Evolutionary conservation across 2,797 vertebrate genomes (phyloP).

Genomic region (Odontamblyopus rebecca): DNA sequence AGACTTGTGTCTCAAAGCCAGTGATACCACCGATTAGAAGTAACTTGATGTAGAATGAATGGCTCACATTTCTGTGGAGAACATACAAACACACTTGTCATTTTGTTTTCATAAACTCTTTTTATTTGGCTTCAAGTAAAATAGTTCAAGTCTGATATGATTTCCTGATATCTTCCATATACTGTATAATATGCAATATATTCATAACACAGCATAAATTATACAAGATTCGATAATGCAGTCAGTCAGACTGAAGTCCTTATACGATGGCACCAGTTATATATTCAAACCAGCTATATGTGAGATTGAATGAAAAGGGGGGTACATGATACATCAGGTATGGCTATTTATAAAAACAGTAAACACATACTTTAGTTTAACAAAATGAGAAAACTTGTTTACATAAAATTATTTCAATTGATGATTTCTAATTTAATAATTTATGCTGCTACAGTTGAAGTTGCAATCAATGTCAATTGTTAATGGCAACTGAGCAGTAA

Average conservation of each 20-base stretch:
- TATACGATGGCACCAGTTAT: conserved; percentile 60
- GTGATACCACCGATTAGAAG: conserved; percentile 50
- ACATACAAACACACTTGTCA: conserved; percentile 60
- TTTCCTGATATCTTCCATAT: conserved; percentile 47
- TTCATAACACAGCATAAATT: conserved; percentile 57
- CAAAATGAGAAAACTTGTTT: conserved; percentile 66
- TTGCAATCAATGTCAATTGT: conserved; percentile 76
- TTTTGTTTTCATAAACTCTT: conserved; percentile 53
- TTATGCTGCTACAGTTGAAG: conserved; percentile 72
- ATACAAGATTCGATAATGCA: conserved; percentile 54
- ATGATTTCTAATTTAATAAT: conserved; percentile 79
- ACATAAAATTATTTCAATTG: conserved; percentile 60
- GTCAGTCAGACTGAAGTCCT: conserved; percentile 49
- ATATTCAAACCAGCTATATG: conserved; percentile 51
- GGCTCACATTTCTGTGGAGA: conserved; percentile 38
- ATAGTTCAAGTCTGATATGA: conserved; percentile 45
- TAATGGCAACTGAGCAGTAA: conserved; percentile 81
- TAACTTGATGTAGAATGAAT: conserved; percentile 44
- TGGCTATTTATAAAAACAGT: conserved; percentile 32
- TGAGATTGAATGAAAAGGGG: conserved; percentile 34
- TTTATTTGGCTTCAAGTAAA: conserved; percentile 56
- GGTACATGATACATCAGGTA: neutral
- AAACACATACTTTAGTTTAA: conserved; percentile 32
- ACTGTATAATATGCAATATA: conserved; percentile 54
- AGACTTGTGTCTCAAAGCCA: conserved; percentile 65